phyloP scores from a whole-genome alignment of 2,113 vertebrate genomes.

The Lota lota region DNA sequence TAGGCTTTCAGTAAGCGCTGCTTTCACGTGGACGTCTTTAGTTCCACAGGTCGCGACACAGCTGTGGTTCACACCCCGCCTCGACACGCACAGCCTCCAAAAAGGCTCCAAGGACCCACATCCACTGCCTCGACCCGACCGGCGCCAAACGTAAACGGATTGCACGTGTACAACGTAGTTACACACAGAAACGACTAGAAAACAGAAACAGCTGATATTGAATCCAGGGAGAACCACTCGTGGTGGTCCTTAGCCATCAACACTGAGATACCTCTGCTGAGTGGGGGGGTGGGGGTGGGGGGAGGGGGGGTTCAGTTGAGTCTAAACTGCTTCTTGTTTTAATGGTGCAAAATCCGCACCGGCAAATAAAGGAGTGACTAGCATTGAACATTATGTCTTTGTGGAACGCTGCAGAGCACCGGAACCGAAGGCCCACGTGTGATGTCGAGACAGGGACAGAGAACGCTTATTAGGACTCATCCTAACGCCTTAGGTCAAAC shows the following conservation, averaged over 20 bases:
- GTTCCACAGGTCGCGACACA: constrained; percentile 34
- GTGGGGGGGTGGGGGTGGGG: not conserved
- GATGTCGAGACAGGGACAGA: too few relatives aligned
- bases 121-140: not conserved
- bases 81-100: not conserved
- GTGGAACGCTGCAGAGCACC: too few relatives aligned
- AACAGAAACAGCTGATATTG: constrained; percentile 4
- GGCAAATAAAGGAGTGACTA: too few relatives aligned
- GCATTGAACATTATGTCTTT: too few relatives aligned
- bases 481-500: too few relatives aligned
- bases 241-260: too few relatives aligned
- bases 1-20: constrained; percentile 56
- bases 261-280: too few relatives aligned
- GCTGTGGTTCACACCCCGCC: constrained; percentile 35
- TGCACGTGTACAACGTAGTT: constrained; percentile 2
- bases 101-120: not conserved
- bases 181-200: constrained; percentile 2
- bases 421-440: too few relatives aligned
- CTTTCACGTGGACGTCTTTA: constrained; percentile 51
- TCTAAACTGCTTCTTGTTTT: too few relatives aligned
- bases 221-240: not conserved
- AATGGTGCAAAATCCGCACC: too few relatives aligned
- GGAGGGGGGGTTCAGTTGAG: too few relatives aligned
- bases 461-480: too few relatives aligned
- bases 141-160: not conserved